Evolutionary conservation across 2,113 vertebrate species (phyloP), one percentile per base, ranked within the genome.

Genomic region (Morphnarchus princeps): DNA sequence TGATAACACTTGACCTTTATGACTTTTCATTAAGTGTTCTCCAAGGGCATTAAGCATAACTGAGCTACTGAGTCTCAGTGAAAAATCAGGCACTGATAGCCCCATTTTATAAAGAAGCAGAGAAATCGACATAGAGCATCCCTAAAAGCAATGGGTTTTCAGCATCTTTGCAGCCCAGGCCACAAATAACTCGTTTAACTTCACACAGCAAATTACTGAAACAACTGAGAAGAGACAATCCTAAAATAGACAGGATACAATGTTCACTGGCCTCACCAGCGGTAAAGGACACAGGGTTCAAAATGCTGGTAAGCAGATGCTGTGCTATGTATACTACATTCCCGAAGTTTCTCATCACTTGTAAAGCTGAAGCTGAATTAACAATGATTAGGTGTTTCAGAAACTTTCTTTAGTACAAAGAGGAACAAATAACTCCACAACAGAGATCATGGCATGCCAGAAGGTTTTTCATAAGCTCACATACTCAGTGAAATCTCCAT

Each of bases 211-310:
- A 93, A 95, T 97, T 92, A 89, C 70, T 93, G 88, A 97, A 93
- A 97, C 95, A 96, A 90, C 80, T 90, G 92, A 94, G 93, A 93
- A 93, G 89, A 95, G 90, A 77, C 89, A 79, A 61, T 82, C 96
- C 84, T 82, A 96, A 94, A 97, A 96, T 95, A 97, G 95, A 89
- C 83, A 73, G 87, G 95, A 85, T 96, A 87, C 91, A 58, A 89
- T 55, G 89, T 94, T 96, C 87, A 55, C 6, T 95, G 84, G 93
- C 87, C 66, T 96, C 94, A 92, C 58, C 81, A 94, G 89, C 85
- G 74, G 84, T 91, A 95, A 93, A 97, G 95, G 93, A 96, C 95
- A 93, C 54, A n/a, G 84, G 58, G 91, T 77, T 95, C 91, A 80
- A 85, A 96, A 81, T 22, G 7, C 74, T 55, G 55, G 81, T 91